Conservation (phyloP, 2,888 invertebrate species). For the Dynastes maya region DNA sequence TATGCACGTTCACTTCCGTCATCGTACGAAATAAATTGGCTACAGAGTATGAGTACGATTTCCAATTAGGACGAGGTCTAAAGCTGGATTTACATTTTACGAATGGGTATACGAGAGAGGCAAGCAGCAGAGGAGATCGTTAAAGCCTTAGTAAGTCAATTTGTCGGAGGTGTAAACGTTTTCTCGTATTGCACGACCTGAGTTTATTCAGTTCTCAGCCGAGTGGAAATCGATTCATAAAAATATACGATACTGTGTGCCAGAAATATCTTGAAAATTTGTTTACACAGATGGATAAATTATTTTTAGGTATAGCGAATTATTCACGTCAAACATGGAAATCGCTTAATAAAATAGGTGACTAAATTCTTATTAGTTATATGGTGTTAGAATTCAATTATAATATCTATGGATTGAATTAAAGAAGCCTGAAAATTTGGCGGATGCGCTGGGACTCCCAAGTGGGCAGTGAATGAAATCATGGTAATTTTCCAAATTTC, state of each 20-base stretch:
- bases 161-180: constrained; percentile 13
- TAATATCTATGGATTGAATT: too few species aligned
- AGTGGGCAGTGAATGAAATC: too few species aligned
- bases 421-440: too few species aligned
- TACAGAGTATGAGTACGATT: not conserved
- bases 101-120: not conserved
- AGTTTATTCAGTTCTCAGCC: not conserved
- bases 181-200: not conserved
- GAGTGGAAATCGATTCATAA: not conserved
- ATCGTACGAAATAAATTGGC: constrained; percentile 2
- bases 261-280: not conserved
- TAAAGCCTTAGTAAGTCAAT: constrained; percentile 11
- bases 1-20: not conserved
- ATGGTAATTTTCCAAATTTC: too few species aligned
- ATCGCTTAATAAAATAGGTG: too few species aligned
- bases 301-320: not conserved
- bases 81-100: constrained; percentile 11
- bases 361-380: too few species aligned
- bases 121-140: not conserved
- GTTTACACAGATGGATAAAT: not conserved
- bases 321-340: too few species aligned
- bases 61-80: constrained; percentile 4
- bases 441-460: too few species aligned
- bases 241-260: not conserved
- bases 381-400: too few species aligned